Conservation (phyloP, 2,888 invertebrate species). For the Pemphredon lugubris region DNA sequence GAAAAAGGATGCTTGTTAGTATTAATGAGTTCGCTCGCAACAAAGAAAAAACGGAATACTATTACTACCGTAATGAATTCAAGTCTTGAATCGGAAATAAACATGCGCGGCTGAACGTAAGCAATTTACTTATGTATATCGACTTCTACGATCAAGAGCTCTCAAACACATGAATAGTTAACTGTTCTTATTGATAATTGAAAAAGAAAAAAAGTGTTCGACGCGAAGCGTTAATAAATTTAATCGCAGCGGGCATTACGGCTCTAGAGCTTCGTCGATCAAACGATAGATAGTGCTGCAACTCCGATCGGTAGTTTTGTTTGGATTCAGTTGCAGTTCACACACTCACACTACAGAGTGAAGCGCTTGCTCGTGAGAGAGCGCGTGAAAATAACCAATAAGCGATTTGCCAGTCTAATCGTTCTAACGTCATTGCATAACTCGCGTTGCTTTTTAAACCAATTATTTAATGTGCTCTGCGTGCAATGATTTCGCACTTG, state of each 20-base stretch:
- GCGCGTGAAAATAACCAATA: constrained; percentile 54
- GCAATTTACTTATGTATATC: too few species aligned
- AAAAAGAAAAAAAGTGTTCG: too few species aligned
- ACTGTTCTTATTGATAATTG: too few species aligned
- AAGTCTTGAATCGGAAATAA: too few species aligned
- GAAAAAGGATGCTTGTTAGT: too few species aligned
- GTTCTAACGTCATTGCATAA: constrained; percentile 67
- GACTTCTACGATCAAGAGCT: too few species aligned
- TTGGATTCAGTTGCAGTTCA: constrained; percentile 30
- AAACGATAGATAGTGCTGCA: constrained; percentile 35
- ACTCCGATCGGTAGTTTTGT: constrained; percentile 42
- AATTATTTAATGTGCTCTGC: constrained; percentile 59
- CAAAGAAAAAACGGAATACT: too few species aligned
- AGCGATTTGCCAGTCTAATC: constrained; percentile 70
- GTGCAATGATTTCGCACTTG: constrained; percentile 60
- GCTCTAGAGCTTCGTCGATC: constrained; percentile 30
- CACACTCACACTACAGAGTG: neutral
- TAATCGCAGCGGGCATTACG: constrained; percentile 46
- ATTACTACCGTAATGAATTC: too few species aligned
- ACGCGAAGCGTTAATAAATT: too few species aligned
- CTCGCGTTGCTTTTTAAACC: constrained; percentile 61
- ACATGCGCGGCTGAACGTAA: too few species aligned
- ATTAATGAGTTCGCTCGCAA: too few species aligned
- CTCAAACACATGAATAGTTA: too few species aligned
- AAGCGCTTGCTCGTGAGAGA: neutral